phyloP scores from a whole-genome alignment of 1,140 invertebrate genomes.

The Caenorhabditis remanei region DNA sequence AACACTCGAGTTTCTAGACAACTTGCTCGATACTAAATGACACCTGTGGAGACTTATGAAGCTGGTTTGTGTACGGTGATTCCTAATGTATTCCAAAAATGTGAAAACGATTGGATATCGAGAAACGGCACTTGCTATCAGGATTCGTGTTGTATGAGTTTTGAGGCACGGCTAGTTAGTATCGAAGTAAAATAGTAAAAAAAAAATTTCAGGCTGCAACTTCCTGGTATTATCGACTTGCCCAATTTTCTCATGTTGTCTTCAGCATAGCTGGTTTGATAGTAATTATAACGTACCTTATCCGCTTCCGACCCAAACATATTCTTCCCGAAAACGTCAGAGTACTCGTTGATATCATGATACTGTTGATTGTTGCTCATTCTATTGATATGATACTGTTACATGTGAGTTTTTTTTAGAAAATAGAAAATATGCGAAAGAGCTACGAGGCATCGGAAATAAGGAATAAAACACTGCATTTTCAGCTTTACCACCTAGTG shows the following conservation, averaged over 20 bases:
- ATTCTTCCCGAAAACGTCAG: conserved; percentile 20
- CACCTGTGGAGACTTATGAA: background rate
- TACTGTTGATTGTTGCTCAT: conserved; percentile 1
- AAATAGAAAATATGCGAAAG: background rate
- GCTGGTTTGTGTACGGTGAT: conserved; percentile 8
- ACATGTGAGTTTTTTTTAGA: conserved; percentile 1
- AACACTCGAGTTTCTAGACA: background rate
- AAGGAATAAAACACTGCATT: background rate
- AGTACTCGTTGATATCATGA: conserved; percentile 30
- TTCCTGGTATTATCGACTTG: conserved; percentile 14
- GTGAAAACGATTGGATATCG: conserved; percentile 27
- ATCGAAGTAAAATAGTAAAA: no score
- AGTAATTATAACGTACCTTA: background rate
- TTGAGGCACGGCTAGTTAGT: background rate
- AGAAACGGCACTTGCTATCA: conserved; percentile 28
- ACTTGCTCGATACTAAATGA: background rate
- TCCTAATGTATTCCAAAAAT: conserved; percentile 1
- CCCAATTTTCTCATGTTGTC: conserved; percentile 31
- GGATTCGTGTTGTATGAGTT: conserved; percentile 43
- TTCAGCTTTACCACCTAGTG: conserved; percentile 18
- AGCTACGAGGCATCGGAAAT: background rate
- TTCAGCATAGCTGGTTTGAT: background rate
- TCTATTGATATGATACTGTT: conserved; percentile 28
- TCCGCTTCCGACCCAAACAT: background rate
- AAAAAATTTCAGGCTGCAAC: background rate